A percentile compares a stretch with the other conserved stretches of the same genome.
Evolutionary conservation across 2,113 vertebrate genomes (phyloP).

Genomic region (Onychostoma macrolepis): DNA sequence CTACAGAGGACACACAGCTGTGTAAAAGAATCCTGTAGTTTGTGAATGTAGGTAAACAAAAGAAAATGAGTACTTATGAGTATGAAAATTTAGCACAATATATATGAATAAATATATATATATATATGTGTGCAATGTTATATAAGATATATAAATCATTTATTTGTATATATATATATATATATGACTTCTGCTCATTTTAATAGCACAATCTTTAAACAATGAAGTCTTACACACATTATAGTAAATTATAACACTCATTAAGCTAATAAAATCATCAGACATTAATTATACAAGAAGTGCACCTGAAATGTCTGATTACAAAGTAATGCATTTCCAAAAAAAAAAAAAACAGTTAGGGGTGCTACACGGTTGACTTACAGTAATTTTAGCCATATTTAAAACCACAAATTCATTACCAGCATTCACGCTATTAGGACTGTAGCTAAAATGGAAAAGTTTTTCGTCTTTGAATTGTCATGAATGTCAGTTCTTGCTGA

Average conservation of each 20-base stretch:
- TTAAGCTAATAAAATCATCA: background rate
- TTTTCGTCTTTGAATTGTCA: background rate
- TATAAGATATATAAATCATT: background rate
- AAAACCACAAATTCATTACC: background rate
- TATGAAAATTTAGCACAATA: background rate
- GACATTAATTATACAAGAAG: background rate
- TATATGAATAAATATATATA: background rate
- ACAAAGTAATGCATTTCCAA: background rate
- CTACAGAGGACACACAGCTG: background rate
- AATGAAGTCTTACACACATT: background rate
- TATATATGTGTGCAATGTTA: no score
- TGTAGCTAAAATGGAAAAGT: background rate
- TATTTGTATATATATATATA: background rate
- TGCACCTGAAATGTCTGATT: conserved; percentile 3
- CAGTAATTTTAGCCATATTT: background rate
- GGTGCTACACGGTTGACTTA: conserved; percentile 14
- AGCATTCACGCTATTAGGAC: background rate
- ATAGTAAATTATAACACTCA: background rate
- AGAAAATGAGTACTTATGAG: background rate
- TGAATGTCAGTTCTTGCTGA: background rate
- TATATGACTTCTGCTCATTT: conserved; percentile 3
- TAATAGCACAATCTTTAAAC: conserved; percentile 3
- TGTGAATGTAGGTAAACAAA: background rate
- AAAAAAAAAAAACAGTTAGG: background rate
- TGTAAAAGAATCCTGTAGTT: background rate